Conservation (phyloP, 2,797 vertebrate species). For the Coregonus ussuriensis region DNA sequence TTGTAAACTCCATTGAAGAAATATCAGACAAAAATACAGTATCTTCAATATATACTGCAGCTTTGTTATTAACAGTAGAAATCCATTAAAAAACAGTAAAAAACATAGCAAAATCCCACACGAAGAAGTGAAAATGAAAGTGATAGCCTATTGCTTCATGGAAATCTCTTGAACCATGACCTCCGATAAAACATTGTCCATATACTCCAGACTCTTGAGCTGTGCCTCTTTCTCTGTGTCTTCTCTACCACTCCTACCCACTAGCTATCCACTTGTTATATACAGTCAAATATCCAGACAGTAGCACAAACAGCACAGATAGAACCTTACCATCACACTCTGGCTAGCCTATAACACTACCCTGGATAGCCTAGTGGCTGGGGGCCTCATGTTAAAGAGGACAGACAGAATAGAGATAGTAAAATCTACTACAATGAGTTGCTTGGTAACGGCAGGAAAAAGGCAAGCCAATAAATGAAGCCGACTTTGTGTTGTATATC, state of each 20-base stretch:
- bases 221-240: neutral
- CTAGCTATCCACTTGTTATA: neutral
- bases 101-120: neutral
- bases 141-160: neutral
- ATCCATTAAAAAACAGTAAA: too few relatives aligned
- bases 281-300: neutral
- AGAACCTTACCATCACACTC: too few relatives aligned
- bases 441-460: slow-evolving; percentile 60
- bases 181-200: neutral
- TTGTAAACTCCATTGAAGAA: neutral
- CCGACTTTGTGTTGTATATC: slow-evolving; percentile 32
- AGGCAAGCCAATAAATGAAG: slow-evolving; percentile 61
- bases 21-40: neutral
- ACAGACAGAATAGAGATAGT: slow-evolving; percentile 17
- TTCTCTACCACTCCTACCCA: neutral
- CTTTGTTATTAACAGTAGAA: neutral
- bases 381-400: slow-evolving; percentile 14
- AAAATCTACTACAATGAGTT: slow-evolving; percentile 44
- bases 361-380: neutral
- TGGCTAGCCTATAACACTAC: neutral
- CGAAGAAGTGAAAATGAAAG: neutral
- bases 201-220: neutral
- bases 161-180: neutral
- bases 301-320: neutral
- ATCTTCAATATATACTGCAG: neutral